These are phyloP conservation scores for Myotis vivesi DNA, from an alignment of 2,797 vertebrate species.

Conservation along the genomic window DNA sequence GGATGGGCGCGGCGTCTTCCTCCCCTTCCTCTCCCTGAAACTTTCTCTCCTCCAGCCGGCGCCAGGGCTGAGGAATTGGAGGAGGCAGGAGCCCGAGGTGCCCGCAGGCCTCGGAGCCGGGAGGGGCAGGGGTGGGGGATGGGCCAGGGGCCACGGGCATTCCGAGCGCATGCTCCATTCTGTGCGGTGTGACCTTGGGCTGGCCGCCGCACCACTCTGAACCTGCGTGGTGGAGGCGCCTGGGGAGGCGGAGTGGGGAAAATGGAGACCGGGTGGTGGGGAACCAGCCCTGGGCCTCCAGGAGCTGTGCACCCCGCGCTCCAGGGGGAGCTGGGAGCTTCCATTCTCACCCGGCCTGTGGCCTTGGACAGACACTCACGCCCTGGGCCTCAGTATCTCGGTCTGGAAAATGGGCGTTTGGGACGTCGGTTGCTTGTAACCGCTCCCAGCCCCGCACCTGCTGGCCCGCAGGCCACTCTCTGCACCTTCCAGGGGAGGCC, in stretches of 20 bases:
- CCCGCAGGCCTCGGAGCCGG: background rate
- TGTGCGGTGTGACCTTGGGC: constrained; percentile 70
- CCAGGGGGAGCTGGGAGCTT: background rate
- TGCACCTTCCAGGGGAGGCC: background rate
- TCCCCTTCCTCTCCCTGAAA: constrained; percentile 40
- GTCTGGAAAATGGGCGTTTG: background rate
- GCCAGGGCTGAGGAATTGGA: background rate
- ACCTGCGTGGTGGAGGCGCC: background rate
- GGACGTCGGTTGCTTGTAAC: background rate
- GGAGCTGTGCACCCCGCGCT: background rate
- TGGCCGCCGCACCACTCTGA: background rate
- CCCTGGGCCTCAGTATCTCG: background rate
- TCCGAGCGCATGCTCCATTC: background rate
- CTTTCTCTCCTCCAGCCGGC: constrained; percentile 50
- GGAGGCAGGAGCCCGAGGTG: background rate
- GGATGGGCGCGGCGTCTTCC: background rate
- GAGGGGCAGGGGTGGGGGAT: background rate
- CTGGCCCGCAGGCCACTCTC: background rate
- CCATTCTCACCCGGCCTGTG: background rate
- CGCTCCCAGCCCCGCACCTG: background rate
- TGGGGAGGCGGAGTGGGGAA: background rate
- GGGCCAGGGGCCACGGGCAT: background rate
- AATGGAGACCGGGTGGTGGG: background rate
- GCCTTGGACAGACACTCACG: constrained; percentile 33
- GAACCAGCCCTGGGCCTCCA: background rate